Base-by-base conservation (phyloP, 1,140 invertebrate genomes). In the Euglossa dilemma region DNA sequence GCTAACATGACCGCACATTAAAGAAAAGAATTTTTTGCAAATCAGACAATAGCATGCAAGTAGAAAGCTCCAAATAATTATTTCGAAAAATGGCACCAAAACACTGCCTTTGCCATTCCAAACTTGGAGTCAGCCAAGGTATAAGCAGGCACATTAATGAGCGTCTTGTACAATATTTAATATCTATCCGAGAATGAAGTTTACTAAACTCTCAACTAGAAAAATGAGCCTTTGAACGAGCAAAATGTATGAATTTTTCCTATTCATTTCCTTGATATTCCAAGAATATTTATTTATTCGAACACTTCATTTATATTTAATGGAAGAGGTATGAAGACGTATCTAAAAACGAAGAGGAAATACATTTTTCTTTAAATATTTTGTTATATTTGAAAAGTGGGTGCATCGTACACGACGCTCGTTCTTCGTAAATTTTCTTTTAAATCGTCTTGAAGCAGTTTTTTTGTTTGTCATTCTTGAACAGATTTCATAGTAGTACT, bases 21-120 rank as follows among this genome's bases (percentile, higher is more conserved):
- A 78, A 87, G 57, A 75, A 71, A 61, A 75, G 57, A 25, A 20
- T 20, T 59, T 72, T 43, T 70, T 61, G 36, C 70, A 43, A 80
- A 20, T 47, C 56, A 76, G 36, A 67, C 23, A 45, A 57, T 81
- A 75, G 69, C 76, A 82, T 77, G 80, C 67, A 87, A n/a, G 28
- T 87, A 82, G 76, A 86, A 77, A 89, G 86, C 83, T 90, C 84
- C 81, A 87, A 75, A 57, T 83, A 87, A 84, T 87, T 83, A 79
- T 86, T 90, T 83, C n/a, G 66, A 90, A 87, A 92, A 93, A 93
- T 95, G 96, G 96, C 96, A 96, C 96, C 96, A 96, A 97, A 96
- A 96, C 96, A 95, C 95, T 95, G 95, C 95, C 95, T 94, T 95
- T 95, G 95, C 95, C 95, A 95, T 95, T 95, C 94, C 94, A 95